Evolutionary conservation across 2,113 vertebrate species (phyloP).

Genomic region (Cyprinodon brontotheroides): DNA sequence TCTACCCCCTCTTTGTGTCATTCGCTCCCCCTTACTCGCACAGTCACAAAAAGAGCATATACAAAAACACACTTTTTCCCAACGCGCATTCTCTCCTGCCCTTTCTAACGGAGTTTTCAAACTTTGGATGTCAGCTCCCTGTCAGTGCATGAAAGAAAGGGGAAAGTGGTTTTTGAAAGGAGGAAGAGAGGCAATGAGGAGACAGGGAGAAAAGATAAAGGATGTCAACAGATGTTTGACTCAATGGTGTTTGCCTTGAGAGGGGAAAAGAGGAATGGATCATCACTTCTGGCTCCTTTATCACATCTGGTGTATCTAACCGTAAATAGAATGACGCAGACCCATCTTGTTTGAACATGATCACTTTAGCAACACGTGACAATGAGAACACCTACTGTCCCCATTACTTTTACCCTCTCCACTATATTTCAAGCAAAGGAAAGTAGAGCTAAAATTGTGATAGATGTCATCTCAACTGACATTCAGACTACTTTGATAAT

Average conservation of each 20-base stretch:
- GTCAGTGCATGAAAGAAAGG: slow-evolving; percentile 53
- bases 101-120: slow-evolving; percentile 54
- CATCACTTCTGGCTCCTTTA: slow-evolving; percentile 23
- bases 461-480: slow-evolving; percentile 7
- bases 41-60: slow-evolving; percentile 1
- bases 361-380: slow-evolving; percentile 56
- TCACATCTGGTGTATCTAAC: slow-evolving; percentile 18
- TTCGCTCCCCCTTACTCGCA: neutral
- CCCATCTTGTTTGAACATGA: slow-evolving; percentile 22
- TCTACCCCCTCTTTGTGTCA: slow-evolving; percentile 29
- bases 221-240: slow-evolving; percentile 63
- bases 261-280: slow-evolving; percentile 43
- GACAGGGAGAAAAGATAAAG: slow-evolving; percentile 47
- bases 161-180: slow-evolving; percentile 49
- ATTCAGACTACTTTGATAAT: neutral
- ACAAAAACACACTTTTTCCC: slow-evolving; percentile 10
- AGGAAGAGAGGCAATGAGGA: slow-evolving; percentile 40
- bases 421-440: neutral
- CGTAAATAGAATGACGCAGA: slow-evolving; percentile 8
- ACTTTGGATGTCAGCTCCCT: slow-evolving; percentile 64
- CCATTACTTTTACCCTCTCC: slow-evolving; percentile 42
- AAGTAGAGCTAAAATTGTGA: neutral
- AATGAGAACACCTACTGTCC: slow-evolving; percentile 43
- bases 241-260: slow-evolving; percentile 47
- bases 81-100: slow-evolving; percentile 19